These are phyloP conservation scores for Smittia aterrima DNA, from an alignment of 2,888 invertebrate species.

Conservation along the genomic window DNA sequence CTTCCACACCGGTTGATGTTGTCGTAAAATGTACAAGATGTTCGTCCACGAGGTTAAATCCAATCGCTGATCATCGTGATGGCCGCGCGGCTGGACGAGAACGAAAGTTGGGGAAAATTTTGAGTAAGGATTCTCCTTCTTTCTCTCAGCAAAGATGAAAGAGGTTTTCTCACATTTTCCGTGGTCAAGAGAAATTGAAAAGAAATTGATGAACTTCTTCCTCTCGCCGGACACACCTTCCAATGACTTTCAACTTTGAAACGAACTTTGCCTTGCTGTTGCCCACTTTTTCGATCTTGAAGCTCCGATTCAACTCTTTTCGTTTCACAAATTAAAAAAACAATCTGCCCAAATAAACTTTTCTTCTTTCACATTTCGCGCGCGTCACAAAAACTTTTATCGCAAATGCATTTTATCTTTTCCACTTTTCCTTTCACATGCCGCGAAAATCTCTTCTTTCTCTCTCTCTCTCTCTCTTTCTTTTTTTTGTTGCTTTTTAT, in stretches of 20 bases:
- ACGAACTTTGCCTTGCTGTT: not conserved
- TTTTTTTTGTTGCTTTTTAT: not conserved
- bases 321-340: not conserved
- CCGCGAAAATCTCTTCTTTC: not conserved
- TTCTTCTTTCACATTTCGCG: slow-evolving; percentile 32
- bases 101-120: slow-evolving; percentile 21
- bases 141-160: slow-evolving; percentile 19
- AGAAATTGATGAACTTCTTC: slow-evolving; percentile 33
- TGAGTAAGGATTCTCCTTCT: not conserved
- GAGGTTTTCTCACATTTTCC: slow-evolving; percentile 33
- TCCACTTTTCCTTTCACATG: not conserved
- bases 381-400: not conserved
- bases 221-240: slow-evolving; percentile 30
- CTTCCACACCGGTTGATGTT: not conserved
- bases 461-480: too few relatives aligned
- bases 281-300: not conserved
- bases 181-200: not conserved
- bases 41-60: slow-evolving; percentile 1
- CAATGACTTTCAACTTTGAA: slow-evolving; percentile 25
- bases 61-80: slow-evolving; percentile 32
- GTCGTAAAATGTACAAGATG: not conserved
- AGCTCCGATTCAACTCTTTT: slow-evolving; percentile 4
- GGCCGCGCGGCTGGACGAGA: slow-evolving; percentile 2
- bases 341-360: not conserved
- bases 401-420: slow-evolving; percentile 18